Evolutionary conservation across 1,140 invertebrate species (phyloP), one percentile per base, ranked within the genome.

Genomic region (Dryas iulia): DNA sequence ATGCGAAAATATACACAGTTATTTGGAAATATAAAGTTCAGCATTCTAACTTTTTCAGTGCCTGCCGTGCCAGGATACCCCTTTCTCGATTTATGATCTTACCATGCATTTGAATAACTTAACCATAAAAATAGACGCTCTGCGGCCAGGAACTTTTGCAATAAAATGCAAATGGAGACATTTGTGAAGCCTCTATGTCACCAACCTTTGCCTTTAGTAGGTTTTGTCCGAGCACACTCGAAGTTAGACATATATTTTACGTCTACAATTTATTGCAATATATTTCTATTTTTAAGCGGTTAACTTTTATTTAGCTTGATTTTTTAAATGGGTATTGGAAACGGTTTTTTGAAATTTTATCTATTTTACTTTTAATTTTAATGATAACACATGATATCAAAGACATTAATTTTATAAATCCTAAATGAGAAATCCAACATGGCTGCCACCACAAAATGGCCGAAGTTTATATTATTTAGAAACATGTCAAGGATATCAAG

Each of bases 91-190:
- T 87, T 89, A 89, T 87, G 84, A 85, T 78, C 73, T 78, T 77
- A 79, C 69, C 83, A 78, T 82, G 80, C 81, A 89, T 90, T 89
- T 90, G 84, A 89, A 90, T 90, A 90, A 87, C 80, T 86, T 87
- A 87, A 83, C 79, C 82, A 87, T 89, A 90, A 89, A 90, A 90
- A 89, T 87, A 88, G 82, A 82, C 85, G 77, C 84, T 81, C 76
- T 81, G 85, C 64, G 85, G 85, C 77, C 79, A 81, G 76, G 80
- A 87, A 90, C 82, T 90, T 90, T 82, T 73, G 77, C 83, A 90
- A 90, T 90, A 90, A 90, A 90, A 89, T 90, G 88, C 84, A 89
- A 90, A 90, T 90, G 86, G 79, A 79, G 81, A 83, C 79, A 82
- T 80, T 79, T 75, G 80, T 82, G 77, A 78, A 58, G 77, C 59